Conservation (phyloP, 2,797 vertebrate species). For the Cirrhinus mrigala region DNA sequence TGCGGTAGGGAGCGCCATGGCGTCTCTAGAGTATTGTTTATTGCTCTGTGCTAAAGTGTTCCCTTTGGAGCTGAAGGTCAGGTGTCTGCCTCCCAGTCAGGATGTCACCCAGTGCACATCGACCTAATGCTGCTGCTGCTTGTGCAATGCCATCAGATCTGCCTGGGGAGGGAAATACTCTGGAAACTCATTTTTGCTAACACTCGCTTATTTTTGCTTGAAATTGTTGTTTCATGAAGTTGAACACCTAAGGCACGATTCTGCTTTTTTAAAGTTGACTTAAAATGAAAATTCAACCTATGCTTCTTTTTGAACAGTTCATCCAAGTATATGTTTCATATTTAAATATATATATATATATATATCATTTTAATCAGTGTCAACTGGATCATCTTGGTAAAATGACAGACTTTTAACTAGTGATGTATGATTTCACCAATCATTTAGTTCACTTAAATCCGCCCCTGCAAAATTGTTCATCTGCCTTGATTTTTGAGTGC, state of each 20-base stretch:
- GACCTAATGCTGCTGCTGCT: constrained; percentile 28
- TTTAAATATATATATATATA: neutral
- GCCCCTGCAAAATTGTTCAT: neutral
- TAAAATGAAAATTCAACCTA: neutral
- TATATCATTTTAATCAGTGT: neutral
- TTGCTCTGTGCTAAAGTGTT: constrained; percentile 43
- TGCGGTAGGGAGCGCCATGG: neutral
- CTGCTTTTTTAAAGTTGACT: neutral
- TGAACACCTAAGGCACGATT: constrained; percentile 1
- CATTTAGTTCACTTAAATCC: neutral
- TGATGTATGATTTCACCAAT: neutral
- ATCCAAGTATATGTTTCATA: neutral
- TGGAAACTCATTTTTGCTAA: constrained; percentile 27
- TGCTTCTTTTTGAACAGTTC: neutral
- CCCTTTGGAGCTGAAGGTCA: constrained; percentile 57
- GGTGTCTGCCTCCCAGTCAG: constrained; percentile 31
- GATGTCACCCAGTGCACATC: constrained; percentile 36
- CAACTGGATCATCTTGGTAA: neutral
- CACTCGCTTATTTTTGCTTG: neutral
- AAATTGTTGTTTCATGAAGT: constrained; percentile 21
- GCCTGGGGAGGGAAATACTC: constrained; percentile 9
- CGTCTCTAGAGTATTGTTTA: constrained; percentile 43
- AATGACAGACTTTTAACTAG: neutral
- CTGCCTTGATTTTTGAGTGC: neutral
- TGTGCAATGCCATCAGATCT: constrained; percentile 28